Evolutionary conservation across 1,140 invertebrate genomes (phyloP), one percentile per base, ranked within the genome.

Genomic region (Pentalonia nigronervosa): DNA sequence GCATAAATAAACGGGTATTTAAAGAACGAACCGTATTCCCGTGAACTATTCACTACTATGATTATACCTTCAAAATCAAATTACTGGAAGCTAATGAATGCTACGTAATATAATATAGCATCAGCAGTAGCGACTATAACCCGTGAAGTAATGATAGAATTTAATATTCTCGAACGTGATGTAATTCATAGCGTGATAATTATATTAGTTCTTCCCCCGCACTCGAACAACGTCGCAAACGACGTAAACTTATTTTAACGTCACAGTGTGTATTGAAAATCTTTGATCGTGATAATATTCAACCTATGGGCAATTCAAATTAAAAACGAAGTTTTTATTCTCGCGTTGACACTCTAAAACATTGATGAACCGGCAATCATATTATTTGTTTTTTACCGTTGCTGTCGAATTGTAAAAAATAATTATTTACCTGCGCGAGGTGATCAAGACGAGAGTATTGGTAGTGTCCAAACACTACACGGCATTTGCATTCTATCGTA

Each of bases 71-170:
- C 34, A 25, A 89, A 89, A 89, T 89, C 88, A 34, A 89, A 89
- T 89, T 89, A 89, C 48, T 89, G 50, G 56, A 53, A 23, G 21
- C 88, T 89, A 56, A 89, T 88, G 47, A 88, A 50, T 50, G 36
- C 47, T 50, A 11, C 41, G n/a, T 21, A 45, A 45, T 87, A 48
- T 87, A 41, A 41, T 41, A 41, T 41, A 41, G 41, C 7, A 41
- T 23, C 30, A 50, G 47, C 30, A 88, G 17, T 50, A 25, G 21
- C 7, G 41, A 53, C n/a, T 89, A n/a, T n/a, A 89, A 23, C 50
- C 34, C 34, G 50, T 56, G 21, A 89, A 89, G 21, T 89, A 56
- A 41, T 41, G 50, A 89, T 53, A 36, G 45, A 34, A 89, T 89
- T 89, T 36, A 89, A 56, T 89, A 89, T 89, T 89, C 34, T 25